These are phyloP conservation scores for Drosophila lacicola DNA, from an alignment of 2,888 invertebrate species.

Conservation along the genomic window DNA sequence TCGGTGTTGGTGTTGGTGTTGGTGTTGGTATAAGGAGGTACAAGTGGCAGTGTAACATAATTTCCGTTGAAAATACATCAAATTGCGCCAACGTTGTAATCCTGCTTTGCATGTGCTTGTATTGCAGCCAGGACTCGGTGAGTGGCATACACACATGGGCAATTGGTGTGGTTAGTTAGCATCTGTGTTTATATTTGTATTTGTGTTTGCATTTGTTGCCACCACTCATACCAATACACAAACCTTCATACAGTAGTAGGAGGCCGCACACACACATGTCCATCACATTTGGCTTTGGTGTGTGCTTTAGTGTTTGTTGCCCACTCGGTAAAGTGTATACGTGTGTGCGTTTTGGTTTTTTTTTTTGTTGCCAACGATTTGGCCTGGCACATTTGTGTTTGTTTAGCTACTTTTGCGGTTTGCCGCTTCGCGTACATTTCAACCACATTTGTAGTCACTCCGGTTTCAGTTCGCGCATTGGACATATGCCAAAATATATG, in stretches of 20 bases:
- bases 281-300: slow-evolving; percentile 52
- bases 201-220: slow-evolving; percentile 74
- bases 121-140: slow-evolving; percentile 28
- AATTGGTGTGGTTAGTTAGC: slow-evolving; percentile 77
- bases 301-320: slow-evolving; percentile 53
- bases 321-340: slow-evolving; percentile 10
- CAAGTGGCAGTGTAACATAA: slow-evolving; percentile 74
- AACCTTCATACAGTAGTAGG: slow-evolving; percentile 15
- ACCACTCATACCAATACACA: slow-evolving; percentile 29
- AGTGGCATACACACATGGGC: slow-evolving; percentile 22
- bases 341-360: slow-evolving; percentile 1
- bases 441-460: slow-evolving; percentile 76
- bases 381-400: slow-evolving; percentile 77
- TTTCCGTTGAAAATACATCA: slow-evolving; percentile 78
- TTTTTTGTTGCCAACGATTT: slow-evolving; percentile 59
- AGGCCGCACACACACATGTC: slow-evolving; percentile 37
- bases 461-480: slow-evolving; percentile 60
- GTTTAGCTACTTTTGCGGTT: slow-evolving; percentile 84
- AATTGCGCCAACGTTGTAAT: slow-evolving; percentile 65
- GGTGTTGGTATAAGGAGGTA: slow-evolving; percentile 43
- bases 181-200: slow-evolving; percentile 79
- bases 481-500: slow-evolving; percentile 65
- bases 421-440: slow-evolving; percentile 79
- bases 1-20: slow-evolving; percentile 14
- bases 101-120: slow-evolving; percentile 55